Conservation (phyloP, 2,888 invertebrate genomes). For the Diogma glabrata region DNA sequence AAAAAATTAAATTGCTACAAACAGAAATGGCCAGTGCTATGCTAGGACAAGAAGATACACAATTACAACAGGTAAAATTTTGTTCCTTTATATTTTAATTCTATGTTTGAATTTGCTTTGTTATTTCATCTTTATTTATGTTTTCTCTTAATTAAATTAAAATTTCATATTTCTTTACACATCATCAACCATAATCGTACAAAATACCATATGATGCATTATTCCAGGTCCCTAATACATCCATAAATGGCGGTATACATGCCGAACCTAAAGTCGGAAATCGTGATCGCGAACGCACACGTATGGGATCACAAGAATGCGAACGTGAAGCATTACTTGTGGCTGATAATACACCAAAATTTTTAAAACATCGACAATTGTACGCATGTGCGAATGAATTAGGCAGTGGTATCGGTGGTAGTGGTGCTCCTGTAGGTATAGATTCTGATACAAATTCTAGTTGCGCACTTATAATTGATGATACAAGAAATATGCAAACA, state of each 20-base stretch:
- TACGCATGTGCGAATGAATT: slow-evolving; percentile 18
- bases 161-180: background rate
- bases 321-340: slow-evolving; percentile 22
- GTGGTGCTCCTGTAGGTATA: slow-evolving; percentile 30
- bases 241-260: slow-evolving; percentile 22
- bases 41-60: slow-evolving; percentile 26
- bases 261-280: slow-evolving; percentile 22
- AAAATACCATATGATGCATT: too few species aligned
- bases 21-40: slow-evolving; percentile 49
- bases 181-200: background rate
- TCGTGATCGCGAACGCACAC: slow-evolving; percentile 21
- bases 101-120: background rate
- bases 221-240: slow-evolving; percentile 19
- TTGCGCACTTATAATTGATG: slow-evolving; percentile 42
- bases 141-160: background rate
- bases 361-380: slow-evolving; percentile 20
- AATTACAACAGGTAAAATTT: slow-evolving; percentile 18
- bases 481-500: slow-evolving; percentile 24
- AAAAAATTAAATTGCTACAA: slow-evolving; percentile 72
- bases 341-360: slow-evolving; percentile 20
- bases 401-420: background rate
- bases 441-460: slow-evolving; percentile 48
- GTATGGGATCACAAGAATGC: slow-evolving; percentile 22
- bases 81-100: background rate
- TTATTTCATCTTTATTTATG: background rate